Evolutionary conservation across 2,113 vertebrate species (phyloP).

Genomic region (Marmota flaviventris): DNA sequence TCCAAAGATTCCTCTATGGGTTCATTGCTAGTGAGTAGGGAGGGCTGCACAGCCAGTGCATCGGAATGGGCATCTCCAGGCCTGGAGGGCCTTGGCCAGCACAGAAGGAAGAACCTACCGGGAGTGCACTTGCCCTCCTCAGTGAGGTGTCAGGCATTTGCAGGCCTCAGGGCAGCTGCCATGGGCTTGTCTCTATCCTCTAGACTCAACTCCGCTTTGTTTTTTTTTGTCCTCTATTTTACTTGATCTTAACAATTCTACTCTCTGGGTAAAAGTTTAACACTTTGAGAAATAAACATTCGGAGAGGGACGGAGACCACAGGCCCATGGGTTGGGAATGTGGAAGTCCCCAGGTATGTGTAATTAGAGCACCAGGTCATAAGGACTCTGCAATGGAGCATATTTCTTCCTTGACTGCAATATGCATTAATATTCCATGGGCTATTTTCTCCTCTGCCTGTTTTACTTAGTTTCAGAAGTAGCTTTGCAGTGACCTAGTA

Average conservation of each 20-base stretch:
- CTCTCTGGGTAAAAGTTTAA: background rate
- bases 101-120: background rate
- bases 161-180: background rate
- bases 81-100: background rate
- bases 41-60: background rate
- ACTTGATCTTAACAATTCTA: background rate
- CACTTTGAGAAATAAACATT: background rate
- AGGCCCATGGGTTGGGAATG: background rate
- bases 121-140: fast-evolving
- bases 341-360: fast-evolving
- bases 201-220: background rate
- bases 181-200: background rate
- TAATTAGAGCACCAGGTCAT: conserved; percentile 49
- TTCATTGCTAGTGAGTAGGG: background rate
- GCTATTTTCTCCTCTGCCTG: conserved; percentile 53
- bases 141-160: background rate
- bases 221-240: background rate
- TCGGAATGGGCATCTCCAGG: fast-evolving
- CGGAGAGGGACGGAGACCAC: background rate
- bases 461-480: conserved; percentile 50
- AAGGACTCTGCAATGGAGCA: fast-evolving
- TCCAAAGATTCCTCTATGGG: background rate
- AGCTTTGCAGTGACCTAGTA: conserved; percentile 36
- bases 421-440: conserved; percentile 58
- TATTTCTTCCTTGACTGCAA: background rate